Conservation (phyloP, 2,888 invertebrate genomes). For the Belgica antarctica region DNA sequence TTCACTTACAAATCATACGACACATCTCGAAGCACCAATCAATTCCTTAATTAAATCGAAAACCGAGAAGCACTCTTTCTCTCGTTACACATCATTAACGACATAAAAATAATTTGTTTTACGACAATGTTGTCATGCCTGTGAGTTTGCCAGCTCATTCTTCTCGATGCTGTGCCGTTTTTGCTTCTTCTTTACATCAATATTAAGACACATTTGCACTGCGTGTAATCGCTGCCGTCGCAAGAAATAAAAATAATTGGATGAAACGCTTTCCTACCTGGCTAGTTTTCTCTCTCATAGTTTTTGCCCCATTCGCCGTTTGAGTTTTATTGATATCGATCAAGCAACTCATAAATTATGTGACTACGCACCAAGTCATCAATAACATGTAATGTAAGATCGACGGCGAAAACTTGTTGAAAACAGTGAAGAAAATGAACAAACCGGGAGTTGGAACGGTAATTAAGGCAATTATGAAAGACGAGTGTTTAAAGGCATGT, state of each 20-base stretch:
- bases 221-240: slow-evolving; percentile 38
- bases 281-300: not conserved
- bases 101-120: slow-evolving; percentile 41
- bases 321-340: slow-evolving; percentile 33
- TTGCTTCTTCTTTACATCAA: slow-evolving; percentile 23
- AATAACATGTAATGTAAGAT: not conserved
- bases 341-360: slow-evolving; percentile 37
- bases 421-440: too few relatives aligned
- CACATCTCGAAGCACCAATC: slow-evolving; percentile 20
- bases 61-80: slow-evolving; percentile 13
- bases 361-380: slow-evolving; percentile 18
- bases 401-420: not conserved
- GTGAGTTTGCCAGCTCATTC: not conserved
- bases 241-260: slow-evolving; percentile 38
- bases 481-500: not conserved
- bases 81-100: slow-evolving; percentile 41
- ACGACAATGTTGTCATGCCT: slow-evolving; percentile 14
- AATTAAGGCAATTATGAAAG: not conserved
- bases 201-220: slow-evolving; percentile 38
- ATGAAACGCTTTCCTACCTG: not conserved
- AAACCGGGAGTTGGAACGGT: not conserved
- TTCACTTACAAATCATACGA: not conserved
- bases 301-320: not conserved
- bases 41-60: slow-evolving; percentile 31
- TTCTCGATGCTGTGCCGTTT: not conserved